phyloP scores from a whole-genome alignment of 2,888 invertebrate genomes.

The Tachina grossa region DNA sequence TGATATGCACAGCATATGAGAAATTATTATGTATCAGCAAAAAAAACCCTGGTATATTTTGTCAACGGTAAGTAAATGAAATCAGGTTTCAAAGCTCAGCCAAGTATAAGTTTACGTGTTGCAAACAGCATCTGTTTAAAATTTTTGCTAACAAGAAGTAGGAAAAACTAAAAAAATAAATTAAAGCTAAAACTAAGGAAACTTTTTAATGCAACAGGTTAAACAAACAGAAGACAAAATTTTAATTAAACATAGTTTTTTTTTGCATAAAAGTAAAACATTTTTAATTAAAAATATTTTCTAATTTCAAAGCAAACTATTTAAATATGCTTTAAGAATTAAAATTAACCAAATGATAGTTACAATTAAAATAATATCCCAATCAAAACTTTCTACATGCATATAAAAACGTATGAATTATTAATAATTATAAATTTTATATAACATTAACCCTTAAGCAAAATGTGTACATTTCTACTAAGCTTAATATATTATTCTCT shows the following conservation, averaged over 20 bases:
- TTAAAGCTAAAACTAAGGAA: background rate
- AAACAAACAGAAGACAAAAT: background rate
- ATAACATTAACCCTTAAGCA: conserved; percentile 22
- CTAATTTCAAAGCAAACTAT: background rate
- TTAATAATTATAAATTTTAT: conserved; percentile 34
- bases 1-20: background rate
- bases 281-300: background rate
- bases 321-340: background rate
- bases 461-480: conserved; percentile 10
- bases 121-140: conserved; percentile 57
- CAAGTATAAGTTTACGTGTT: conserved; percentile 50
- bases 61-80: conserved; percentile 29
- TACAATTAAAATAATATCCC: background rate
- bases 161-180: conserved; percentile 17
- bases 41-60: conserved; percentile 10
- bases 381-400: background rate
- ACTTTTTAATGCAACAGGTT: conserved; percentile 47
- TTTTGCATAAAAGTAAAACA: background rate
- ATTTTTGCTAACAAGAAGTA: conserved; percentile 14
- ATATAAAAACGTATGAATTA: background rate
- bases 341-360: background rate
- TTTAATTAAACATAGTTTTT: background rate
- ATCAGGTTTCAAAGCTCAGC: conserved; percentile 63
- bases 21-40: background rate
- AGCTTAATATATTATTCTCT: conserved; percentile 22